Evolutionary conservation across 2,888 invertebrate species (phyloP), one percentile per base, ranked within the genome.

Genomic region (Cosmia pyralina): DNA sequence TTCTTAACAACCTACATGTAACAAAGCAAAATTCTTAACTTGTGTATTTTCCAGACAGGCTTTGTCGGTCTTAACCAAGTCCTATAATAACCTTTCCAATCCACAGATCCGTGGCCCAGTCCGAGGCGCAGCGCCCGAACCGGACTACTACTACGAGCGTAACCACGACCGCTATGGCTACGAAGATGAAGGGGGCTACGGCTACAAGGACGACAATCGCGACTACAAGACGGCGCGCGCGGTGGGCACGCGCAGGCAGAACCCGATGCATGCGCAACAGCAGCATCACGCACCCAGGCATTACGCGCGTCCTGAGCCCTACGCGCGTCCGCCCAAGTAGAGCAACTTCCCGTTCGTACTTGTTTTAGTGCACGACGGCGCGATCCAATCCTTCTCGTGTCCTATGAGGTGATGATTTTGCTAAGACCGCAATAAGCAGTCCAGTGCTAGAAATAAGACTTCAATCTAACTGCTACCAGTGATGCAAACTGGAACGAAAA

Each of bases 81-180:
- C 34, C 6, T 22, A 69, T 34, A 22, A 34, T 50, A 72, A 22
- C 28, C 34, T 22, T 38, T 10, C 11, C 17, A 22, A 15, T 50
- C 46, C 62, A 50, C 81, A 92, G 90, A 91, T 92, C 67, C 92
- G 92, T 68, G 94, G 88, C n/a, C 93, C 90, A n/a, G 94, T 82
- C 88, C 96, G 89, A 97, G 98, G 93, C 95, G 97, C 87, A 0
- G 97, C 79, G 22, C 98, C 80, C 91, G 98, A 88, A 94, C 97
- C 80, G 96, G 98, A 98, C 87, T 97, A 97, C 90, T 98, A 98
- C 93, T 97, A 94, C 90, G 97, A 94, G 58, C 91, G 94, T 44
- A 85, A 88, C 6, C 91, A 91, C 63, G 95, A 95, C 11, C 93
- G 94, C 55, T 95, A 92, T 34, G 77, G 77, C 92, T 95, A 95